phyloP scores from a whole-genome alignment of 2,797 vertebrate genomes.

The Lutjanus argentimaculatus region DNA sequence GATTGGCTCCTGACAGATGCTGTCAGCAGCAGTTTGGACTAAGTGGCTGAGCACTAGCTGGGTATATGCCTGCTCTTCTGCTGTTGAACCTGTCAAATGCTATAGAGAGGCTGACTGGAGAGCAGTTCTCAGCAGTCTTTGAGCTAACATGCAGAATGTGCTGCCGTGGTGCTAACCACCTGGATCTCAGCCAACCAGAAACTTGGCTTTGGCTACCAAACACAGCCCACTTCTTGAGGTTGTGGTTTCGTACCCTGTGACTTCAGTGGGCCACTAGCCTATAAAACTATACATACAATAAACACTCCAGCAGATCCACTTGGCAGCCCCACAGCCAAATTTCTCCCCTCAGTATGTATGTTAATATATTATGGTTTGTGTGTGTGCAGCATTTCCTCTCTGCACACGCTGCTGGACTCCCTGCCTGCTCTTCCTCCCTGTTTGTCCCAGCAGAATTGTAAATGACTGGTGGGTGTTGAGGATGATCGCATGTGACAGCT shows the following conservation, averaged over 20 bases:
- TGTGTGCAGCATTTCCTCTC: constrained; percentile 18
- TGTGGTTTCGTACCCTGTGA: constrained; percentile 77
- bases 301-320: constrained; percentile 58
- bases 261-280: constrained; percentile 67
- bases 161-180: constrained; percentile 74
- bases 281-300: constrained; percentile 77
- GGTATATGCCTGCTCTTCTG: constrained; percentile 31
- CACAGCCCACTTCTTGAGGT: constrained; percentile 73
- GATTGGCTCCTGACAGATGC: constrained; percentile 42
- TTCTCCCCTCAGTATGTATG: constrained; percentile 32
- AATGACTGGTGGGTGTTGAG: constrained; percentile 81
- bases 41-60: constrained; percentile 33
- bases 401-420: constrained; percentile 40
- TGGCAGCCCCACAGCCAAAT: constrained; percentile 47
- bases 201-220: constrained; percentile 59
- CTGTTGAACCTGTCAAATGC: constrained; percentile 66
- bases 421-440: constrained; percentile 44
- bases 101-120: constrained; percentile 62
- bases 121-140: constrained; percentile 67
- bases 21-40: constrained; percentile 45
- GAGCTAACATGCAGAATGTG: constrained; percentile 80
- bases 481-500: constrained; percentile 80
- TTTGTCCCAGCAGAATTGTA: constrained; percentile 75
- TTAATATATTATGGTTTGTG: constrained; percentile 28
- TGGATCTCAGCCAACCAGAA: constrained; percentile 67